Conservation (phyloP, 2,797 vertebrate species). For the Sebastes cheni region DNA sequence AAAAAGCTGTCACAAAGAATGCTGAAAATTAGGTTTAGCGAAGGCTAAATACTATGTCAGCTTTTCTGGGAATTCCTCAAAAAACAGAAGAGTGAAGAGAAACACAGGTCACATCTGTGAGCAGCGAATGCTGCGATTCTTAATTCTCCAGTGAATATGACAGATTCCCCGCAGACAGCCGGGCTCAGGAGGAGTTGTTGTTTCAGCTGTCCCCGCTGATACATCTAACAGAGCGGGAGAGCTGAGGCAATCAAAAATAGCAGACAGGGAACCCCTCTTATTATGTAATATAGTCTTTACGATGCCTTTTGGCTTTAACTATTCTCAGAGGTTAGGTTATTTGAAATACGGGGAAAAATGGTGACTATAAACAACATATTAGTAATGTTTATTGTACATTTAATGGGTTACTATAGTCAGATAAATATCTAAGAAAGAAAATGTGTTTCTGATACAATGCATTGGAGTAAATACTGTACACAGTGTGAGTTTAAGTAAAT, state of each 20-base stretch:
- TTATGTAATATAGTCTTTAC: constrained; percentile 53
- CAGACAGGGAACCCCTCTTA: constrained; percentile 61
- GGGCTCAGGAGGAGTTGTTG: constrained; percentile 70
- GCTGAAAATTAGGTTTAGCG: background rate
- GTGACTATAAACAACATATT: background rate
- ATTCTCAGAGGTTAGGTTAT: background rate
- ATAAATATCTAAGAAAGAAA: background rate
- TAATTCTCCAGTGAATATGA: constrained; percentile 68
- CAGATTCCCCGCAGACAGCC: constrained; percentile 68
- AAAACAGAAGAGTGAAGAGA: constrained; percentile 24
- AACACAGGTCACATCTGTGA: constrained; percentile 70
- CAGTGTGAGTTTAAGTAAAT: background rate
- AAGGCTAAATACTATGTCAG: background rate
- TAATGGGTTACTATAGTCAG: background rate
- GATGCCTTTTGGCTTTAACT: background rate
- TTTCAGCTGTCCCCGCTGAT: constrained; percentile 58
- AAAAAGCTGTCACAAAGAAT: background rate
- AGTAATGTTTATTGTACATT: background rate
- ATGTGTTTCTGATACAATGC: background rate
- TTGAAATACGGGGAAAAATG: background rate
- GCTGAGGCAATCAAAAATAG: constrained; percentile 46
- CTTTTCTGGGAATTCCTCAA: constrained; percentile 52
- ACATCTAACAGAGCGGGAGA: constrained; percentile 54
- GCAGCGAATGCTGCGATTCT: constrained; percentile 42
- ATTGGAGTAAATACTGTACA: background rate